These are phyloP conservation scores for Xestia sexstrigata DNA, from an alignment of 2,888 invertebrate genomes.

Conservation along the genomic window DNA sequence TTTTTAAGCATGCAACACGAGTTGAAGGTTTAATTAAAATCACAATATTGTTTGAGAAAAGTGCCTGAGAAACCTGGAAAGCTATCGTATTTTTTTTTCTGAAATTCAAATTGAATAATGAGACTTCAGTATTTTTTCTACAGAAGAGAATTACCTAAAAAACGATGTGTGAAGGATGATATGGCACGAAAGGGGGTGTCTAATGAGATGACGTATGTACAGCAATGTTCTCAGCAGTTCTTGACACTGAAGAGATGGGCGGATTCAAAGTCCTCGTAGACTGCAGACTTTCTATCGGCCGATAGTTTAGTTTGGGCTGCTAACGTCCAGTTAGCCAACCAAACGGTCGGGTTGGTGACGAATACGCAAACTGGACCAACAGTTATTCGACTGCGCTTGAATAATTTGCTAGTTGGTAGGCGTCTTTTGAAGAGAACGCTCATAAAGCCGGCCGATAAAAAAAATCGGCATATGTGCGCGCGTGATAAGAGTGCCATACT, in stretches of 20 bases:
- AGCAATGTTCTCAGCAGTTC: neutral
- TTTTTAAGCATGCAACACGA: neutral
- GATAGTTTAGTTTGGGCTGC: neutral
- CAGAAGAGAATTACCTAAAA: too few relatives aligned
- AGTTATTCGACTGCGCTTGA: neutral
- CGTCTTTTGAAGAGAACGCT: neutral
- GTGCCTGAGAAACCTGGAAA: neutral
- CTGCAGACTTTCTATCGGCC: neutral
- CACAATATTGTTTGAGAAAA: neutral
- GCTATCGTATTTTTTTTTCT: neutral
- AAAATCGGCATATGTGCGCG: neutral
- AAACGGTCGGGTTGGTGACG: neutral
- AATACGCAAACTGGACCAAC: neutral
- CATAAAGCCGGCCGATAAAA: neutral
- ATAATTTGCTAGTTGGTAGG: neutral
- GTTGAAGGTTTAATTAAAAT: neutral
- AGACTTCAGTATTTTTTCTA: too few relatives aligned
- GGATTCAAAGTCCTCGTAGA: neutral
- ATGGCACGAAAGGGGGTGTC: too few relatives aligned
- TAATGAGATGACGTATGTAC: neutral
- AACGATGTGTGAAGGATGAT: too few relatives aligned
- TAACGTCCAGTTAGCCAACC: neutral
- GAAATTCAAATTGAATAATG: neutral
- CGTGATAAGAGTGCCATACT: neutral
- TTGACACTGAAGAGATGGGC: neutral